Evolutionary conservation across 2,113 vertebrate genomes (phyloP).

Genomic region (Solea senegalensis): DNA sequence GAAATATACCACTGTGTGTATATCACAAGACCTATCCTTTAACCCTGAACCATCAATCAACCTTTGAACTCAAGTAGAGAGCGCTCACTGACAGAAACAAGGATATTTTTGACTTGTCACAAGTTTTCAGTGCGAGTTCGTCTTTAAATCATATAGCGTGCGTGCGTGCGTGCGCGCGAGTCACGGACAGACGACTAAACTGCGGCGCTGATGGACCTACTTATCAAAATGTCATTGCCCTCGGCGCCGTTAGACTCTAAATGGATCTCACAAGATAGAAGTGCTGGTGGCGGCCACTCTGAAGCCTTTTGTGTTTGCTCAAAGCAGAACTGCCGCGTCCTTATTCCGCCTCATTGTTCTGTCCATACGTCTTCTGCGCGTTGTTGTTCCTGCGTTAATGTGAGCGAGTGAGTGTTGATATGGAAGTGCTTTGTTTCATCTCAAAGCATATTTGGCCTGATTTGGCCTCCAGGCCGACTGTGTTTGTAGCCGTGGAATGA

Average conservation of each 20-base stretch:
- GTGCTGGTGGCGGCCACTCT: slow-evolving; percentile 11
- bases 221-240: slow-evolving; percentile 23
- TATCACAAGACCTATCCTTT: neutral
- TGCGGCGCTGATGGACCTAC: slow-evolving; percentile 21
- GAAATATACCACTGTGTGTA: neutral
- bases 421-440: slow-evolving; percentile 51
- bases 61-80: neutral
- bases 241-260: slow-evolving; percentile 7
- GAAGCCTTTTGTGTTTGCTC: neutral
- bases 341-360: neutral
- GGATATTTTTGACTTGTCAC: neutral
- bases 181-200: slow-evolving; percentile 11
- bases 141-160: slow-evolving; percentile 8
- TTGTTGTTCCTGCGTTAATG: neutral
- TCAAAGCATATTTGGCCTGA: slow-evolving; percentile 40
- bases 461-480: slow-evolving; percentile 39
- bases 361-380: neutral
- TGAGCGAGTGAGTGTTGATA: slow-evolving; percentile 29
- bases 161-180: neutral
- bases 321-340: neutral
- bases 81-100: neutral
- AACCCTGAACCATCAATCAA: neutral
- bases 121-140: neutral
- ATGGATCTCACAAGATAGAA: slow-evolving; percentile 27
- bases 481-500: slow-evolving; percentile 50